Evolutionary conservation across 2,113 vertebrate species (phyloP).

Genomic region (Ictalurus furcatus): DNA sequence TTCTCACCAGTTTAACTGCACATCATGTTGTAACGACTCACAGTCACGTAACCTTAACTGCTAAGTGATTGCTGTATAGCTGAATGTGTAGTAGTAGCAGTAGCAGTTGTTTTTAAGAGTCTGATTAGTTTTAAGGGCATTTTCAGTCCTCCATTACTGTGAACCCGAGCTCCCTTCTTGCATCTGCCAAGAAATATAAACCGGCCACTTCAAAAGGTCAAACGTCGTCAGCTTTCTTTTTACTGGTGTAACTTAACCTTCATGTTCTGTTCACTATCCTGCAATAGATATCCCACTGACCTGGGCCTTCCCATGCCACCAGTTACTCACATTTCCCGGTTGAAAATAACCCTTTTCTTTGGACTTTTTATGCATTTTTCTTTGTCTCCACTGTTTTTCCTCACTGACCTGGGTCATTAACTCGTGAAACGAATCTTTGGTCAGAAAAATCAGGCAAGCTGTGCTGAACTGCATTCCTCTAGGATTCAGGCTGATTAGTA

Average conservation of each 20-base stretch:
- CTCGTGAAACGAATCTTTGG: not conserved
- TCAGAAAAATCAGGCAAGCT: not conserved
- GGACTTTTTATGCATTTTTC: not conserved
- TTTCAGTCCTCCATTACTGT: not conserved
- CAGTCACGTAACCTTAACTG: not conserved
- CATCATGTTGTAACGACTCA: not conserved
- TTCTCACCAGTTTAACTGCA: not conserved
- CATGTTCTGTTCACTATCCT: not conserved
- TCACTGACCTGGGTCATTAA: not conserved
- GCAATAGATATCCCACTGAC: not conserved
- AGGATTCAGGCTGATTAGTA: not conserved
- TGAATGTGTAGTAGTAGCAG: too few species aligned
- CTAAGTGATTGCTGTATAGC: not conserved
- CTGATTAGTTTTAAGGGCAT: not conserved
- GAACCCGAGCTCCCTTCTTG: not conserved
- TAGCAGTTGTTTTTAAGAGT: not conserved
- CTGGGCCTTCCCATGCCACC: not conserved
- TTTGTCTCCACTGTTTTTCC: not conserved
- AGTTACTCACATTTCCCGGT: not conserved
- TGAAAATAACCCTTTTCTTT: not conserved
- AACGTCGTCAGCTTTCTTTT: not conserved
- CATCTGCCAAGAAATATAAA: not conserved
- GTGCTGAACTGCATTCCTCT: not conserved
- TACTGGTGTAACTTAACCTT: not conserved
- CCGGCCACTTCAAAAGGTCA: not conserved